Percentiles rank a stretch among this genome's conserved stretches.
phyloP scores from a whole-genome alignment of 2,888 invertebrate species.

The Carabus problematicus region DNA sequence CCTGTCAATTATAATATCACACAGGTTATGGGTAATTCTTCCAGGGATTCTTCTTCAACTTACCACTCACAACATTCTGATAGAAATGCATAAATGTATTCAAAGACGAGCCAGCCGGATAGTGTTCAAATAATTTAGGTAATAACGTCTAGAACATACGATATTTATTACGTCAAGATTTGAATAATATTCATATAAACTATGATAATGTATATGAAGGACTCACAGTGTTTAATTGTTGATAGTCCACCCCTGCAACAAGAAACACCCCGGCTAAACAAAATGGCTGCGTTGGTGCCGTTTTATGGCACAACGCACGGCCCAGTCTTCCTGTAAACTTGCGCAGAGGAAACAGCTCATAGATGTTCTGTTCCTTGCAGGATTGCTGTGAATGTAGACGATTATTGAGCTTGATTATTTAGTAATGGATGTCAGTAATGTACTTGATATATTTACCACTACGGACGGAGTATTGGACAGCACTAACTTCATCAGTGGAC shows the following conservation, averaged over 20 bases:
- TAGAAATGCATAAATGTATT: conserved; percentile 60
- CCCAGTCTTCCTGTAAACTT: conserved; percentile 50
- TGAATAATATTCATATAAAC: not conserved
- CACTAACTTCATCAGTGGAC: conserved; percentile 45
- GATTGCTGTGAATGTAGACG: conserved; percentile 45
- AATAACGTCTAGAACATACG: conserved; percentile 52
- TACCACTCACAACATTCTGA: conserved; percentile 53
- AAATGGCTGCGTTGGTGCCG: conserved; percentile 59
- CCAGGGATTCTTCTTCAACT: conserved; percentile 17
- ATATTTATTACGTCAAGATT: not conserved
- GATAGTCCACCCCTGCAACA: conserved; percentile 64
- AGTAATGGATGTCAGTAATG: not conserved
- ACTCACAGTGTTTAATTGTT: conserved; percentile 66
- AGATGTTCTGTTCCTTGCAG: conserved; percentile 49
- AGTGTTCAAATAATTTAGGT: conserved; percentile 53
- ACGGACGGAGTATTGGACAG: conserved; percentile 38
- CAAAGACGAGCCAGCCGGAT: conserved; percentile 63
- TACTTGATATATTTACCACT: conserved; percentile 36
- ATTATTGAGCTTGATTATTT: not conserved
- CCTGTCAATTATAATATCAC: conserved; percentile 13
- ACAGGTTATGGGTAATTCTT: no score
- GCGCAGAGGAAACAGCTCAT: conserved; percentile 55
- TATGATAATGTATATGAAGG: not conserved
- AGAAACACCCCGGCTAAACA: conserved; percentile 69
- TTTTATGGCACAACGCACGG: conserved; percentile 59